Evolutionary conservation across 2,797 vertebrate species (phyloP).

Genomic region (Brachyalestes nurse): DNA sequence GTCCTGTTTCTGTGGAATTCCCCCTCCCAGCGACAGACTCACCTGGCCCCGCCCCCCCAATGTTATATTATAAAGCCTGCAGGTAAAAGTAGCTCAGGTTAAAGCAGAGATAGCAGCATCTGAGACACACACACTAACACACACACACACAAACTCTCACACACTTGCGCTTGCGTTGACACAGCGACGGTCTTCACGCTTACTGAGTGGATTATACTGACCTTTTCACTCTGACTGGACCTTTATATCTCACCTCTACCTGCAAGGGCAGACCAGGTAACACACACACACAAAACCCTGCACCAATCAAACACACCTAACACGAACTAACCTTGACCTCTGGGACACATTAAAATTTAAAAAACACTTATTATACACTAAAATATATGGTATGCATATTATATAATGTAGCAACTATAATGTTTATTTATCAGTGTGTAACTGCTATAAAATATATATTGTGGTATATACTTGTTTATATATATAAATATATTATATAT

Average conservation of each 20-base stretch:
- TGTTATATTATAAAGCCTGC: conserved; percentile 31
- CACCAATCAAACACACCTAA: not conserved
- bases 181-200: no score
- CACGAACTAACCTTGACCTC: no score
- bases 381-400: no score
- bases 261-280: conserved; percentile 63
- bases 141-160: not conserved
- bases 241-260: conserved; percentile 24
- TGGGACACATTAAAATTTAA: not conserved
- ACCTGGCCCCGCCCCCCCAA: conserved; percentile 32
- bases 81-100: conserved; percentile 30
- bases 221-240: not conserved
- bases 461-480: no score
- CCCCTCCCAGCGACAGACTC: conserved; percentile 64
- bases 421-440: no score
- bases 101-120: conserved; percentile 54
- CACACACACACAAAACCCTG: not conserved
- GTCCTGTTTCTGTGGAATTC: conserved; percentile 73
- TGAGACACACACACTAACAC: conserved; percentile 19
- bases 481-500: no score
- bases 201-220: conserved; percentile 48
- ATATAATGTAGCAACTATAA: no score
- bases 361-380: no score
- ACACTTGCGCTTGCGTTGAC: not conserved
- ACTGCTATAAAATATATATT: no score